These are phyloP conservation scores for Lordiphosa stackelbergi DNA, from an alignment of 1,140 invertebrate genomes.

Conservation along the genomic window DNA sequence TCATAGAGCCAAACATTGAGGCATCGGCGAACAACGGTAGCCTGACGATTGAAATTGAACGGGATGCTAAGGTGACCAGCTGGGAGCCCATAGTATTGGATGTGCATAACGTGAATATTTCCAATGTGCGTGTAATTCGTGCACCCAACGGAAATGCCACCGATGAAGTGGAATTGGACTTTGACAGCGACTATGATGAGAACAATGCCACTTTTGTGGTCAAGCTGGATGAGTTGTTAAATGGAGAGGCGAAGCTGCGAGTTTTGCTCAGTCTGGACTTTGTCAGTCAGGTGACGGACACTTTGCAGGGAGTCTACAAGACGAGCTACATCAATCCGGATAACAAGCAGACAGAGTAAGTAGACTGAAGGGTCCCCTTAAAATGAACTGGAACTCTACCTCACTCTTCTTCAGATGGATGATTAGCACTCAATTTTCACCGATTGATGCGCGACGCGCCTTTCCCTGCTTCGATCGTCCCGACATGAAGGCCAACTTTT, in stretches of 20 bases:
- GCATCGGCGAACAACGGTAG: conserved; percentile 63
- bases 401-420: conserved; percentile 79
- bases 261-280: conserved; percentile 81
- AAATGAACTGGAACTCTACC: background rate
- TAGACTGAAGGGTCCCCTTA: conserved; percentile 11
- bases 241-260: conserved; percentile 29
- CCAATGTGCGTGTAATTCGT: conserved; percentile 64
- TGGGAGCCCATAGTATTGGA: conserved; percentile 73
- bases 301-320: conserved; percentile 86
- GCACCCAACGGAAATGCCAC: conserved; percentile 14
- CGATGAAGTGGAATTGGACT: conserved; percentile 66
- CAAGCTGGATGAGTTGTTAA: conserved; percentile 33
- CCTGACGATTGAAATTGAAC: conserved; percentile 59
- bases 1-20: conserved; percentile 67
- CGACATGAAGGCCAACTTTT: conserved; percentile 87
- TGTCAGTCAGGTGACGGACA: conserved; percentile 81
- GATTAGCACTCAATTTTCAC: conserved; percentile 87
- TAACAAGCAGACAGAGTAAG: conserved; percentile 82
- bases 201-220: conserved; percentile 68
- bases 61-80: conserved; percentile 54
- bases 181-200: conserved; percentile 66
- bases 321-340: conserved; percentile 84
- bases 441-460: conserved; percentile 88
- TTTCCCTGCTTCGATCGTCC: conserved; percentile 96
- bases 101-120: conserved; percentile 68